Base-by-base conservation (phyloP, 2,797 vertebrate species). In the Mormyrops boulengeri region DNA sequence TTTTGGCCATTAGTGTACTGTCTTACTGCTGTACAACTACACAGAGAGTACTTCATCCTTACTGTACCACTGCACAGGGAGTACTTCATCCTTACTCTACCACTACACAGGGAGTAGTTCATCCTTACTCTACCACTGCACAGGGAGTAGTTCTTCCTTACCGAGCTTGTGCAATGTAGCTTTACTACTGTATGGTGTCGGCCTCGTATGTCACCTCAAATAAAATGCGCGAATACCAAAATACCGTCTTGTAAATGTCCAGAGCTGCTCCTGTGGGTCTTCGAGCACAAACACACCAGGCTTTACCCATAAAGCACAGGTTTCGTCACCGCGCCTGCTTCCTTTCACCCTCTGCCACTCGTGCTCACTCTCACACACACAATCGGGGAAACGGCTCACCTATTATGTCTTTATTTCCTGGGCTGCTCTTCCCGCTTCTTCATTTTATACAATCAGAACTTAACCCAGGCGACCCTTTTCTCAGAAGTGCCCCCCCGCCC, bases 361-460 rank as follows among this genome's bases (percentile, higher is more conserved):
- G 50, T 52, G 88, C 69, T 69, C 85, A 38, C 50, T 41, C 53
- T 53, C 85, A 86, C 57, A 89, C 88, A 89, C 89, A 90, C 57
- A 60, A 57, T 91, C 89, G 91, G 92, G 92, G 26, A 84, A 93
- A 94, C 94, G 91, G 90, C 92, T 91, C 90, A 91, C 88, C 62
- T 89, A 53, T 91, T 91, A 92, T 89, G 88, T 90, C 91, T 90
- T 92, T 90, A 91, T 90, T 91, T 89, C 91, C 93, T 91, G 92
- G 93, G 92, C 91, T 93, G 92, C 92, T 91, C 91, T 90, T 91
- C 60, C 88, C 60, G 50, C 55, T 92, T 53, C 53, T 89, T 89
- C 60, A 88, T 90, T 53, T 52, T 44, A 90, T 85, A 80, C 88
- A 82, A 90, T 88, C 88, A 91, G 89, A 77, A 55, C 22, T 82